Percentiles rank a stretch among this genome's conserved stretches.
Evolutionary conservation across 2,113 vertebrate species (phyloP).

Genomic region (Campylomormyrus numenius): DNA sequence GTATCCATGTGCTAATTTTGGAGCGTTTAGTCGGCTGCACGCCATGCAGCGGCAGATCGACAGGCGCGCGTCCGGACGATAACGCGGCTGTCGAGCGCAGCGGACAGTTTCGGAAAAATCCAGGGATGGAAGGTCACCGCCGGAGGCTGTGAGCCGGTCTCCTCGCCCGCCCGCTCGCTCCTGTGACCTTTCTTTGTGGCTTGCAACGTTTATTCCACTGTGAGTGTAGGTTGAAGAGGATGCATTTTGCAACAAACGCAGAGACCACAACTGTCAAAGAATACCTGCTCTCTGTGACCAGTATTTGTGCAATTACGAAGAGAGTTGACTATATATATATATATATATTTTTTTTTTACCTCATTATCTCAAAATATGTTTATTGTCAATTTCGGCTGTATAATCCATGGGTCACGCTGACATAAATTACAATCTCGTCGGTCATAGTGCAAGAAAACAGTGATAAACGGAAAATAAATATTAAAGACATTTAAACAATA

Average conservation of each 20-base stretch:
- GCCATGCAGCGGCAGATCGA: not conserved
- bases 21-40: not conserved
- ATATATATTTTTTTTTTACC: not conserved
- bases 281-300: not conserved
- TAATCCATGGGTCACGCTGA: not conserved
- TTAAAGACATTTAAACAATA: not conserved
- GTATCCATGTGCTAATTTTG: not conserved
- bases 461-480: not conserved
- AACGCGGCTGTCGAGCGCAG: too few species aligned
- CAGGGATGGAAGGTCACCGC: not conserved
- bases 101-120: not conserved
- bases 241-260: not conserved
- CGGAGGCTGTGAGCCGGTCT: not conserved
- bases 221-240: not conserved
- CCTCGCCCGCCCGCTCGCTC: not conserved
- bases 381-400: not conserved
- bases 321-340: not conserved
- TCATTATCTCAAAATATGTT: not conserved
- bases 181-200: conserved; percentile 7
- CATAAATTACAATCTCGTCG: not conserved
- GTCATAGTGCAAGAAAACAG: not conserved
- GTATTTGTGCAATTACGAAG: not conserved
- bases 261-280: not conserved
- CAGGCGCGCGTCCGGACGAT: not conserved
- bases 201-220: not conserved